Base-by-base conservation (phyloP, 1,140 invertebrate genomes). In the Temnothorax curvispinosus region DNA sequence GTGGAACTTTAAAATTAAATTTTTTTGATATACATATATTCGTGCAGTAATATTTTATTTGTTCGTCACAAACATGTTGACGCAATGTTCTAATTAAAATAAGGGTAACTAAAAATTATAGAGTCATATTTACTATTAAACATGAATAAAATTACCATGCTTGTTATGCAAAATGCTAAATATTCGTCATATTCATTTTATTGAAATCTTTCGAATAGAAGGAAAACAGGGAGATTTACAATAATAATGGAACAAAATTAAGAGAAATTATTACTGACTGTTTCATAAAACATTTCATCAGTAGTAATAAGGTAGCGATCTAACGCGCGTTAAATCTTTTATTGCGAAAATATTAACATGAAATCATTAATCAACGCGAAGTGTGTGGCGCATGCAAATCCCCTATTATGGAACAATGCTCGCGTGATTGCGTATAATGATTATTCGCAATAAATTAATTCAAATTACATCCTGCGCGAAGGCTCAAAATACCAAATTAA, bases 401-500 rank as follows among this genome's bases (percentile, higher is more conserved):
- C 35, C 8, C 1, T 41, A 44, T 76, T 76, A n/a, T 58, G 13
- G 8, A 76, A 60, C 21, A 76, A 76, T 38, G 52, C 15, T 56
- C 52, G 7, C 7, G 32, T 75, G 35, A 58, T 60, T 76, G 35
- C 74, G 18, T 58, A 41, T 72, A 52, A 72, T n/a, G 15, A 27
- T 41, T 58, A 60, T 76, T 41, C 74, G 7, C n/a, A 62, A 76
- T 74, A 21, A 54, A 54, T 76, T 76, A 76, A 76, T 15, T 76
- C 52, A 60, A 76, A 76, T 76, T 44, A 18, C 38, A 9, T 76
- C 1, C 38, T 41, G n/a, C 11, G 32, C 5, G 7, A 75, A 75
- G n/a, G 18, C 8, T 21, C 9, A 15, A 75, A 76, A 15, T 62
- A 62, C 15, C 7, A 62, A 58, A 74, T 74, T n/a, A 35, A 76